A percentile compares a stretch with the other conserved stretches of the same genome.
Evolutionary conservation across 53 echinoderm and acorn worm genomes (phyloP).

Genomic region (Apostichopus leukothele): DNA sequence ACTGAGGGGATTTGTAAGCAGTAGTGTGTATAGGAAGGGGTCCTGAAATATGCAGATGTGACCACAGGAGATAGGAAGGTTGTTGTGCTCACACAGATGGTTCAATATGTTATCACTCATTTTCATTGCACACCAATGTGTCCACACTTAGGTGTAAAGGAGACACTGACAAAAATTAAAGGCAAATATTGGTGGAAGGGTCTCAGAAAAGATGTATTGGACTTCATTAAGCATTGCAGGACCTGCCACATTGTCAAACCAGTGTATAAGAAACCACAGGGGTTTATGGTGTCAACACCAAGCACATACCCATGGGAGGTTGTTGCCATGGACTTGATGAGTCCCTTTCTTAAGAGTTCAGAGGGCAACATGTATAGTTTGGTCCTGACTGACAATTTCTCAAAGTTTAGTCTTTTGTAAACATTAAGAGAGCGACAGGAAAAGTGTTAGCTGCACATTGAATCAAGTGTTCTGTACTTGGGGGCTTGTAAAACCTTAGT

Average conservation of each 20-base stretch:
- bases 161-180: conserved; percentile 16
- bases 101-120: conserved; percentile 22
- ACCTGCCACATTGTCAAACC: conserved; percentile 53
- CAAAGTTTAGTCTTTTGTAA: conserved; percentile 49
- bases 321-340: conserved; percentile 55
- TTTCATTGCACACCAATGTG: conserved; percentile 28
- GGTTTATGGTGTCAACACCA: conserved; percentile 44
- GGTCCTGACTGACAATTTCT: conserved; percentile 43
- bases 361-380: conserved; percentile 53
- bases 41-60: neutral
- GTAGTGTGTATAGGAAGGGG: too few relatives aligned
- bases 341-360: conserved; percentile 48
- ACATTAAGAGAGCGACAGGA: conserved; percentile 48
- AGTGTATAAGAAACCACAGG: conserved; percentile 52
- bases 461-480: conserved; percentile 57
- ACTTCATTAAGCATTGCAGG: conserved; percentile 35
- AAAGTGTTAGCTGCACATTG: conserved; percentile 44
- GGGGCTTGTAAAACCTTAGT: conserved; percentile 52
- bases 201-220: neutral
- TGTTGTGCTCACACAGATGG: neutral
- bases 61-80: conserved; percentile 24
- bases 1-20: too few relatives aligned
- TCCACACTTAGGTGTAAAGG: conserved; percentile 18
- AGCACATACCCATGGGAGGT: conserved; percentile 55
- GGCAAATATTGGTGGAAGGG: conserved; percentile 37